These are phyloP conservation scores for Drosophila yakuba DNA, from an alignment of 1,140 invertebrate genomes.

Conservation along the genomic window DNA sequence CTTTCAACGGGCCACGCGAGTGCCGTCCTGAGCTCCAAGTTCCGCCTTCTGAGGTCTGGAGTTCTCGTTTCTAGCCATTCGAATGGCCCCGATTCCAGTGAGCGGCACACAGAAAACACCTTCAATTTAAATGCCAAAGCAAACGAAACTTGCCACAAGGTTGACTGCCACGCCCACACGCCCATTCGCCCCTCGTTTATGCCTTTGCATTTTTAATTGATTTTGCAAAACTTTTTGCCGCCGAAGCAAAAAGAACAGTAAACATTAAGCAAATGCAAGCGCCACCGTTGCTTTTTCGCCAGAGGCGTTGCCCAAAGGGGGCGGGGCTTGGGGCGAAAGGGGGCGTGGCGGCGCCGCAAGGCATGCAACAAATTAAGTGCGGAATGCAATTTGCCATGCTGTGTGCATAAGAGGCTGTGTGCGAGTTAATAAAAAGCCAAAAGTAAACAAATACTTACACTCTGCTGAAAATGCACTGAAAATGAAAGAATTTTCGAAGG, in stretches of 20 bases:
- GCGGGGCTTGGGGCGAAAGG: neutral
- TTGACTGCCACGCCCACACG: conserved; percentile 20
- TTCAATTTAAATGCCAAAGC: conserved; percentile 63
- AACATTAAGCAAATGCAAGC: conserved; percentile 40
- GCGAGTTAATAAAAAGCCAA: conserved; percentile 52
- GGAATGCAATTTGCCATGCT: conserved; percentile 61
- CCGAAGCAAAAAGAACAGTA: conserved; percentile 38
- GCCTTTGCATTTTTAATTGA: conserved; percentile 71
- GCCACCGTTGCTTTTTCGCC: conserved; percentile 13
- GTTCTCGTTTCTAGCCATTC: conserved; percentile 11
- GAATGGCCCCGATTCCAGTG: conserved; percentile 6
- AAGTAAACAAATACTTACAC: conserved; percentile 36
- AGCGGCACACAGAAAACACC: conserved; percentile 44
- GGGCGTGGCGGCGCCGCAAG: conserved; percentile 43
- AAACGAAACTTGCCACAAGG: conserved; percentile 57
- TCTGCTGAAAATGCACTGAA: conserved; percentile 4
- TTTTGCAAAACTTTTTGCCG: conserved; percentile 58
- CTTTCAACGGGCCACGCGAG: conserved; percentile 42
- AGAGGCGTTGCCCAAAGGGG: conserved; percentile 7
- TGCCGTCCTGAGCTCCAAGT: conserved; percentile 10
- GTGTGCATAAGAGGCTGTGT: conserved; percentile 8
- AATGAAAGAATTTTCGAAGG: neutral
- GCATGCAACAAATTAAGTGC: conserved; percentile 74
- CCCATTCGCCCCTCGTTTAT: conserved; percentile 21
- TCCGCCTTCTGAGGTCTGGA: neutral